These are phyloP conservation scores for Mesopsocus fuscifrons DNA, from an alignment of 2,888 invertebrate species.

Conservation along the genomic window DNA sequence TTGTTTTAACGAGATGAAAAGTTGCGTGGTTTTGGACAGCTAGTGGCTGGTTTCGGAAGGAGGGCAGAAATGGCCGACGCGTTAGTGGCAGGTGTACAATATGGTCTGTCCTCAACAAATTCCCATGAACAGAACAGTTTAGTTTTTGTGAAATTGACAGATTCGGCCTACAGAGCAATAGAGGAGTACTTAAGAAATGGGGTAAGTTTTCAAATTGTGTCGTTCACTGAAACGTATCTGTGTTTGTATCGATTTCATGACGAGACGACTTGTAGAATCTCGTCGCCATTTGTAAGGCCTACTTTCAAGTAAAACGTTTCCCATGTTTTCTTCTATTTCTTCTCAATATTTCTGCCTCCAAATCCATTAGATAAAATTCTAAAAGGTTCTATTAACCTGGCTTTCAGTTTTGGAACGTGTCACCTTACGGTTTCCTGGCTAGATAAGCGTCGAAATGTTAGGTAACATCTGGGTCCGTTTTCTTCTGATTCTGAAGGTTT, in stretches of 20 bases:
- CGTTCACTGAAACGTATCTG: not conserved
- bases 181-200: not conserved
- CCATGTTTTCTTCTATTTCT: too few species aligned
- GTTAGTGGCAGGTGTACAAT: not conserved
- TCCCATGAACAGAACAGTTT: not conserved
- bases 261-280: conserved; percentile 1
- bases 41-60: not conserved
- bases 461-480: too few species aligned
- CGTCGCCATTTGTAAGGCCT: conserved; percentile 9
- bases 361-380: too few species aligned
- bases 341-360: too few species aligned
- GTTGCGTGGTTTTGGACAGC: not conserved
- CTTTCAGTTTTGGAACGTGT: too few species aligned
- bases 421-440: too few species aligned
- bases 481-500: too few species aligned
- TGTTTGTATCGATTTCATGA: not conserved
- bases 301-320: conserved; percentile 7
- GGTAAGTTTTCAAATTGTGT: not conserved
- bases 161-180: not conserved
- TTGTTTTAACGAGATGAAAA: too few species aligned
- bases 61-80: not conserved
- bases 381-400: too few species aligned
- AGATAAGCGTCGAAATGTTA: too few species aligned
- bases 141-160: not conserved
- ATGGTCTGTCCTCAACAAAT: not conserved